Conservation (phyloP, 2,113 vertebrate species). For the Cynoglossus semilaevis region DNA sequence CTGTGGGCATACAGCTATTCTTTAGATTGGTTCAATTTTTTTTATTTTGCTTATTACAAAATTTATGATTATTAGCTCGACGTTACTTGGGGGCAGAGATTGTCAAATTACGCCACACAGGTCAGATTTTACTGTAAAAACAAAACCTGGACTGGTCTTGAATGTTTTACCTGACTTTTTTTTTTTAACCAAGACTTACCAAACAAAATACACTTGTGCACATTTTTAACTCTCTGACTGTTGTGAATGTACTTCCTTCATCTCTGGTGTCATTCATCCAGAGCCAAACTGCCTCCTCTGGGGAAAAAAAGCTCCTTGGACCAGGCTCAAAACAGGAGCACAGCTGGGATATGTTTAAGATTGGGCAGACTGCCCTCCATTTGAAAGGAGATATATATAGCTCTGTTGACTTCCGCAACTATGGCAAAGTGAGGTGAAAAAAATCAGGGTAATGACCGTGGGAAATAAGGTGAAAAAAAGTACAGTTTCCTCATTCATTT, state of each 20-base stretch:
- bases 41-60: not conserved
- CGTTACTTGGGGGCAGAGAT: too few relatives aligned
- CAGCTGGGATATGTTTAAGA: constrained; percentile 99
- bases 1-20: constrained; percentile 8
- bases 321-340: constrained; percentile 94
- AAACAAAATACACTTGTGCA: constrained; percentile 1
- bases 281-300: constrained; percentile 89
- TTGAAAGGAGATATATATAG: constrained; percentile 98
- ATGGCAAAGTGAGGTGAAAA: constrained; percentile 90
- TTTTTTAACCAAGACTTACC: not conserved
- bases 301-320: constrained; percentile 87
- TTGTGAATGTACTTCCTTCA: constrained; percentile 68
- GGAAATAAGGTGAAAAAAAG: constrained; percentile 74
- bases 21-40: constrained; percentile 3
- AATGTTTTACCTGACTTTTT: too few relatives aligned
- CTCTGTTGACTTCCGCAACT: constrained; percentile 90
- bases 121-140: too few relatives aligned
- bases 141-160: too few relatives aligned
- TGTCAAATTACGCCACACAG: too few relatives aligned
- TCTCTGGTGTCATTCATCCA: constrained; percentile 96
- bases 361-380: constrained; percentile 99
- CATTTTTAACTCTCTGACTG: constrained; percentile 29
- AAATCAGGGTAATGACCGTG: constrained; percentile 96
- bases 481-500: constrained; percentile 28
- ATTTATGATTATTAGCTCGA: too few relatives aligned